These are phyloP conservation scores for Acrobasis repandana DNA, from an alignment of 2,888 invertebrate genomes.

Conservation along the genomic window DNA sequence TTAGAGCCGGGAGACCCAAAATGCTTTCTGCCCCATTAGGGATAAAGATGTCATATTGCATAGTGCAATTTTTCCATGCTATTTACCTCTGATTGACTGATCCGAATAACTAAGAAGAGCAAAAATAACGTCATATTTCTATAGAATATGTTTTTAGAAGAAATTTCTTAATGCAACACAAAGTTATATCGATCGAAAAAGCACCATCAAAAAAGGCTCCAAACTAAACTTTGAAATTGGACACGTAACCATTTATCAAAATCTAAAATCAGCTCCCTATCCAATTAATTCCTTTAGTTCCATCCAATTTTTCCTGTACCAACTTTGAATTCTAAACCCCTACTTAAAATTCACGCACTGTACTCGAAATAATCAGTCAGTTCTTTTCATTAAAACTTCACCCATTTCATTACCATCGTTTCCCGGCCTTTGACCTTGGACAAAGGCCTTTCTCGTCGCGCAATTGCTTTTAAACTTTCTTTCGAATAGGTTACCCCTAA, in stretches of 20 bases:
- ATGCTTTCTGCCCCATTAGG: no score
- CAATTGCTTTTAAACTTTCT: constrained; percentile 18
- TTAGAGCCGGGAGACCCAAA: no score
- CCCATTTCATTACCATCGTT: constrained; percentile 20
- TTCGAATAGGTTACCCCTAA: constrained; percentile 15
- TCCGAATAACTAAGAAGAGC: no score
- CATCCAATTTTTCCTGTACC: constrained; percentile 11
- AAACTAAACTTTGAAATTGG: neutral
- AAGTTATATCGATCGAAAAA: no score
- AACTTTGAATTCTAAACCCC: constrained; percentile 15
- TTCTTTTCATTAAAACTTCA: constrained; percentile 25
- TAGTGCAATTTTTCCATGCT: no score
- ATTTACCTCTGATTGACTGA: no score
- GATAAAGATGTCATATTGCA: no score
- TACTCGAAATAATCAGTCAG: constrained; percentile 22
- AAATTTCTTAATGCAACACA: no score
- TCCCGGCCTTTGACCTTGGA: constrained; percentile 14
- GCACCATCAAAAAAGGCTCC: no score
- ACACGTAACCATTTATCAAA: constrained; percentile 17
- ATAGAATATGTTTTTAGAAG: no score
- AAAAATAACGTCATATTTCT: no score
- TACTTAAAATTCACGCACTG: constrained; percentile 16
- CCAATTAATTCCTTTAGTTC: constrained; percentile 15
- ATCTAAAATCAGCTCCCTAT: constrained; percentile 1
- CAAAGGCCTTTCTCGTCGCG: constrained; percentile 10